Base-by-base conservation (phyloP, 2,888 invertebrate species). In the Philereme transversata region DNA sequence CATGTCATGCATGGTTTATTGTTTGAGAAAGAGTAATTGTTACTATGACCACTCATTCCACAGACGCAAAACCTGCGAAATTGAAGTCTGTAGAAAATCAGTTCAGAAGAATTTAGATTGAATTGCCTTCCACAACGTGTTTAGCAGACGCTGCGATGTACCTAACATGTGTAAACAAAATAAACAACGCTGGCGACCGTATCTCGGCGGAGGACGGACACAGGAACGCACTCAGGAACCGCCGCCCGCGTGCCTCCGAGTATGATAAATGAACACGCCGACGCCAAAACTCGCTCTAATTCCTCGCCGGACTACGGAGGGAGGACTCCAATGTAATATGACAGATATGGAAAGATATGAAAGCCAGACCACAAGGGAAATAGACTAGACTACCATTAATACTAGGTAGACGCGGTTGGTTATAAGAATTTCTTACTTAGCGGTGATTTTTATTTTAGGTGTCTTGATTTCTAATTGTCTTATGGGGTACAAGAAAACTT, bases 171-270 rank as follows among this genome's bases (percentile, higher is more conserved):
- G 84, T 84, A 82, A 83, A 84, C 79, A 82, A 88, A 88, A 86
- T 80, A 85, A 87, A 84, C 78, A 76, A 78, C 63, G 59, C 67
- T 67, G 60, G 57, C 50, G 46, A 51, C 68, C 67, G 67, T 75
- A 77, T 77, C 78, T 72, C 73, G 68, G 68, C 63, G 46, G 64
- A 49, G 60, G 58, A 59, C 51, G 62, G 82, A 90, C 90, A 91
- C 78, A 83, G 86, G 80, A 90, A 87, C 82, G 87, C 90, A 90
- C 90, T 90, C 87, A 86, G 84, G 72, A 72, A 74, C 76, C 73
- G 73, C 45, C 60, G 47, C 48, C 61, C 57, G 57, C 73, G 67
- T 77, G 80, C 56, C 57, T 72, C 79, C 82, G 79, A 84, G 83
- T 83, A 87, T 91, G 89, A 90, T 87, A 90, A 88, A 91, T 90